These are phyloP conservation scores for Drosophila prostipennis DNA, from an alignment of 2,888 invertebrate species.

Conservation along the genomic window DNA sequence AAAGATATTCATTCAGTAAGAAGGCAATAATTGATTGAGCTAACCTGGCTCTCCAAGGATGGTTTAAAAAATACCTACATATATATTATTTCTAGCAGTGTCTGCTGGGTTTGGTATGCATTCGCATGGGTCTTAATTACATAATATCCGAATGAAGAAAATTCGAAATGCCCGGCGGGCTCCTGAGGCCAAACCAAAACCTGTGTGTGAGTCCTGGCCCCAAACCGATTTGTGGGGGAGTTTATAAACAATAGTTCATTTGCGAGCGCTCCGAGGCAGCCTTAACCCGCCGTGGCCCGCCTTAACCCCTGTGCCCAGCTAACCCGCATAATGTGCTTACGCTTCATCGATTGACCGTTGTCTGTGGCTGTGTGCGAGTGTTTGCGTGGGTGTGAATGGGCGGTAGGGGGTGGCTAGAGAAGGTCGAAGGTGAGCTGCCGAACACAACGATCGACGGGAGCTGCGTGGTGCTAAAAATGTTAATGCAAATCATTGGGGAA, in stretches of 20 bases:
- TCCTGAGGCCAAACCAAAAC: conserved; percentile 33
- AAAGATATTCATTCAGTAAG: no score
- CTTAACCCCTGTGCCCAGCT: conserved; percentile 31
- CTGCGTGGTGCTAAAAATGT: conserved; percentile 70
- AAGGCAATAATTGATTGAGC: neutral
- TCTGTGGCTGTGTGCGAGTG: conserved; percentile 49
- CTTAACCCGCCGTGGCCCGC: conserved; percentile 23
- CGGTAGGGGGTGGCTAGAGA: neutral
- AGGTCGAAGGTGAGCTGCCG: conserved; percentile 34
- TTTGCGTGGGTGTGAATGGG: conserved; percentile 3
- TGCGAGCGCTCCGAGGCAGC: conserved; percentile 35
- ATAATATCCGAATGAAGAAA: conserved; percentile 44
- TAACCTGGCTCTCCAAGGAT: neutral
- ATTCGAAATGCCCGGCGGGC: conserved; percentile 30
- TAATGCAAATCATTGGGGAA: conserved; percentile 79
- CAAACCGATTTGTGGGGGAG: conserved; percentile 27
- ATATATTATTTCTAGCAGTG: neutral
- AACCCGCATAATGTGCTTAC: conserved; percentile 76
- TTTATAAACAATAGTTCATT: conserved; percentile 79
- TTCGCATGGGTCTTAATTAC: conserved; percentile 46
- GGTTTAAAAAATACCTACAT: neutral
- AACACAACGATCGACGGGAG: conserved; percentile 25
- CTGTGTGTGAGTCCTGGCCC: conserved; percentile 14
- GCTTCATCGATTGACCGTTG: conserved; percentile 62
- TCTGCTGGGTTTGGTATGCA: neutral